phyloP scores from a whole-genome alignment of 2,888 invertebrate genomes.

The Chymomyza amoena region DNA sequence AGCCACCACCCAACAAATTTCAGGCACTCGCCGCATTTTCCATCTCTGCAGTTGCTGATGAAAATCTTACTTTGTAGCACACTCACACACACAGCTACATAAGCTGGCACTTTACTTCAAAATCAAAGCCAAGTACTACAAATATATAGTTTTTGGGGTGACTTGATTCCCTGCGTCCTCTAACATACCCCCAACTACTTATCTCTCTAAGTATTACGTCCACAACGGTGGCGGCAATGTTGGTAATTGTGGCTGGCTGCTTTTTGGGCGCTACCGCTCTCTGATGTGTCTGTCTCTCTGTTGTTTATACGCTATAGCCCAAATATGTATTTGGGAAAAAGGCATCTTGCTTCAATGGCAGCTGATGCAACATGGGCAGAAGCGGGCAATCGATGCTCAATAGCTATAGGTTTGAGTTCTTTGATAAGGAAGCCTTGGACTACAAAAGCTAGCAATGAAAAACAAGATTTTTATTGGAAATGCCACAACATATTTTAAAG shows the following conservation, averaged over 20 bases:
- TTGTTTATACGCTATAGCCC: not conserved
- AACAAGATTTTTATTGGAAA: no score
- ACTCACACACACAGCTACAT: slow-evolving; percentile 29
- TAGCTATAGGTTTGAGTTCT: no score
- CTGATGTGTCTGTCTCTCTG: not conserved
- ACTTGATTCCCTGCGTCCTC: slow-evolving; percentile 20
- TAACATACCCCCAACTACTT: not conserved
- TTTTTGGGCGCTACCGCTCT: not conserved
- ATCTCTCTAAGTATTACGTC: not conserved
- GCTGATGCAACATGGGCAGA: not conserved
- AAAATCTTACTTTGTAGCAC: slow-evolving; percentile 54
- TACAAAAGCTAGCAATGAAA: no score
- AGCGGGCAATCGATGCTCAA: no score
- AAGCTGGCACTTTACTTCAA: slow-evolving; percentile 44
- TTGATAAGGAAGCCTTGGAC: no score
- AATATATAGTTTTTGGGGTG: slow-evolving; percentile 45
- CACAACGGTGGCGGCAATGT: not conserved
- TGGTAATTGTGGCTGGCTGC: not conserved
- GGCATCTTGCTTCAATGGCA: not conserved
- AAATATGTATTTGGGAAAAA: not conserved
- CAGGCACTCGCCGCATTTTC: not conserved
- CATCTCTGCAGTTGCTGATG: slow-evolving; percentile 45
- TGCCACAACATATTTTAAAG: no score
- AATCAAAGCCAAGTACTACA: slow-evolving; percentile 54
- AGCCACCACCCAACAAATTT: slow-evolving; percentile 62